Conservation (phyloP, 2,797 vertebrate genomes). For the Novumbra hubbsi region DNA sequence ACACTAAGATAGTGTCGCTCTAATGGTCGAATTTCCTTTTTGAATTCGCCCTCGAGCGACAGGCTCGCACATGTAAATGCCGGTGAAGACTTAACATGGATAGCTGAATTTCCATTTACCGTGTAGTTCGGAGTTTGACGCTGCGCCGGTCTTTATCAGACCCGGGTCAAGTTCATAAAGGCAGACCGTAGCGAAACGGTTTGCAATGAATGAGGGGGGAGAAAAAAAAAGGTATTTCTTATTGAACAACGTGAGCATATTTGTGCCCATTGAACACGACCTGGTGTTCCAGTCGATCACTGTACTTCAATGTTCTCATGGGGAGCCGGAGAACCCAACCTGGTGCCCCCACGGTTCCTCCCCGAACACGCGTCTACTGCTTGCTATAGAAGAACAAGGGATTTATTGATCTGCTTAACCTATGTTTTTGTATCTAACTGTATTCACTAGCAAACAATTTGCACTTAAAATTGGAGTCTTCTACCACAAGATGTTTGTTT, state of each 20-base stretch:
- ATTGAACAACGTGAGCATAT: neutral
- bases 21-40: neutral
- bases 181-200: neutral
- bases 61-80: neutral
- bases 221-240: neutral
- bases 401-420: constrained; percentile 44
- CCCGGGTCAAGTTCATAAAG: neutral
- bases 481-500: constrained; percentile 56
- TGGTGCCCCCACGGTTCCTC: neutral
- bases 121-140: neutral
- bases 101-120: neutral
- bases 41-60: neutral
- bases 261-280: neutral
- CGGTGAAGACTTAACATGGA: neutral
- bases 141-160: neutral
- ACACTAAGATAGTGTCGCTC: neutral
- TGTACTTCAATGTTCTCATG: constrained; percentile 59
- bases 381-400: constrained; percentile 79
- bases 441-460: constrained; percentile 78
- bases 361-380: constrained; percentile 61
- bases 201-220: neutral
- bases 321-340: constrained; percentile 52
- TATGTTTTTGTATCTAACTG: constrained; percentile 58
- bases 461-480: constrained; percentile 77
- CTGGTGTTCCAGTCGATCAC: constrained; percentile 35